These are phyloP conservation scores for Chromoteleia sp. DNA, from an alignment of 2,888 invertebrate genomes.

Conservation along the genomic window DNA sequence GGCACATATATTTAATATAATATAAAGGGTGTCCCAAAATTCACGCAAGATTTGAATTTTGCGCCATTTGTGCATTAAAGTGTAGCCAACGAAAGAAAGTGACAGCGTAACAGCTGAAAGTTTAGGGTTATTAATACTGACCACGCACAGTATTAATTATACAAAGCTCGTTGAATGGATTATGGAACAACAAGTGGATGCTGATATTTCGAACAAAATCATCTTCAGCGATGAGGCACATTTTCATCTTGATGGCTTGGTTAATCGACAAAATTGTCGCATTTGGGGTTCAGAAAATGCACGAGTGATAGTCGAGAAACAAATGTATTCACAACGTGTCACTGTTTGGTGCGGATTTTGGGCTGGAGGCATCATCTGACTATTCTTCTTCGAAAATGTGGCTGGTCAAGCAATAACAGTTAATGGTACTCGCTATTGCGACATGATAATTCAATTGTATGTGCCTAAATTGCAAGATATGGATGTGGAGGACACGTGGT, in stretches of 20 bases:
- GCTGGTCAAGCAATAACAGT: constrained; percentile 66
- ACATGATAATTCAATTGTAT: constrained; percentile 16
- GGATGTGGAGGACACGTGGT: constrained; percentile 28
- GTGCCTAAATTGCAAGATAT: constrained; percentile 26
- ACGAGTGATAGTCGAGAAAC: constrained; percentile 73
- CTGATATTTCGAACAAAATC: constrained; percentile 54
- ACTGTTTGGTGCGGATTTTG: constrained; percentile 80
- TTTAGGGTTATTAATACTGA: too few relatives aligned
- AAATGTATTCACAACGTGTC: constrained; percentile 77
- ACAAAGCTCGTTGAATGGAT: constrained; percentile 24
- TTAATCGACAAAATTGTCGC: constrained; percentile 79
- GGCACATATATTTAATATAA: too few relatives aligned
- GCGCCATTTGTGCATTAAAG: too few relatives aligned
- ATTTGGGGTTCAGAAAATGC: constrained; percentile 77
- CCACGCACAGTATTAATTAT: constrained; percentile 5
- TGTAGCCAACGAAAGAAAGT: too few relatives aligned
- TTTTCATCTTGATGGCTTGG: constrained; percentile 78
- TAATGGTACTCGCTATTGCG: constrained; percentile 39
- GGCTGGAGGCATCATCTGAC: constrained; percentile 79
- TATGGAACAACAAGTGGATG: constrained; percentile 16
- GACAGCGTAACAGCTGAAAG: too few relatives aligned
- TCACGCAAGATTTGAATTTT: too few relatives aligned
- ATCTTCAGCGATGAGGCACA: constrained; percentile 73
- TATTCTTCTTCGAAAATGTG: constrained; percentile 78
- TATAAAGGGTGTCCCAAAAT: too few relatives aligned